These are phyloP conservation scores for Molossus molossus DNA, from an alignment of 2,797 vertebrate genomes.

Conservation along the genomic window DNA sequence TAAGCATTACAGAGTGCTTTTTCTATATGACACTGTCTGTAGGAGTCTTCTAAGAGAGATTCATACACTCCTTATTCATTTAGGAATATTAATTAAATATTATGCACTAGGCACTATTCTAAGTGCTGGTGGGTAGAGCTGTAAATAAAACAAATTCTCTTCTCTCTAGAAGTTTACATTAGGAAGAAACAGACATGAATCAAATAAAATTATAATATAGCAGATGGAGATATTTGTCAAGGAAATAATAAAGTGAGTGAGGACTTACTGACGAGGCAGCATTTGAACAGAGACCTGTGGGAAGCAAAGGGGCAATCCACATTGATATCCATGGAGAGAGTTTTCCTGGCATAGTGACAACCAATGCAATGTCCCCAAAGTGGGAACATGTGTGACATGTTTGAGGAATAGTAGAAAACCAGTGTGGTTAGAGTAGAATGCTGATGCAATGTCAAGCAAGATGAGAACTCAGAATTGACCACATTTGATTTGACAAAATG, in stretches of 20 bases:
- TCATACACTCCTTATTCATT: not conserved
- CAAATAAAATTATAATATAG: slow-evolving; percentile 47
- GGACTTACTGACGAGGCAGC: not conserved
- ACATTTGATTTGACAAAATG: slow-evolving; percentile 29
- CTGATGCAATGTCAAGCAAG: slow-evolving; percentile 33
- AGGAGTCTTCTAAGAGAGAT: not conserved
- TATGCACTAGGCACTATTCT: slow-evolving; percentile 26
- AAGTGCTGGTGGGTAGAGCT: slow-evolving; percentile 1
- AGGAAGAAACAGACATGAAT: not conserved
- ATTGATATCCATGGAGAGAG: not conserved
- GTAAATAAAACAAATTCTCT: slow-evolving; percentile 45
- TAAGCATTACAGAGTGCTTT: not conserved
- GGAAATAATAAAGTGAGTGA: slow-evolving; percentile 12
- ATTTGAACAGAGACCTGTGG: not conserved
- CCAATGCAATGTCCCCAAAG: not conserved
- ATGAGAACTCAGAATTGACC: not conserved
- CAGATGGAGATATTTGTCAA: slow-evolving; percentile 39
- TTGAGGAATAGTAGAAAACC: slow-evolving; percentile 36
- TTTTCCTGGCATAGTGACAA: not conserved
- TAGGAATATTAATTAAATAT: slow-evolving; percentile 46
- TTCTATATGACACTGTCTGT: not conserved
- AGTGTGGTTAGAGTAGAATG: not conserved
- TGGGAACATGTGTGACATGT: slow-evolving; percentile 11
- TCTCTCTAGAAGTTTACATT: slow-evolving; percentile 9
- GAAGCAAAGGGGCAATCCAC: not conserved